Evolutionary conservation across 2,888 invertebrate genomes (phyloP).

Genomic region (Harpalus rufipes): DNA sequence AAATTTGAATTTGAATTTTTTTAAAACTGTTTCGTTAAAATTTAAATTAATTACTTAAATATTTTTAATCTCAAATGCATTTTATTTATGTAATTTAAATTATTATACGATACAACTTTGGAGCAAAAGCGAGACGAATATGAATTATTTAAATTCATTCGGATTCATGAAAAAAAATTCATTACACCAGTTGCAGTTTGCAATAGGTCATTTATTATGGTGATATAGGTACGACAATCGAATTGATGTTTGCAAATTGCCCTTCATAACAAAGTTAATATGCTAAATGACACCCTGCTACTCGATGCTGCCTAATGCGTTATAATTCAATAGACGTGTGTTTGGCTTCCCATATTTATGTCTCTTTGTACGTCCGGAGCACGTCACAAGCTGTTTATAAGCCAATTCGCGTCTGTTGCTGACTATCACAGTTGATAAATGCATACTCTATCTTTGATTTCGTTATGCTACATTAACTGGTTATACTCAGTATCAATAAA

Average conservation of each 20-base stretch:
- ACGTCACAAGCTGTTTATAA: background rate
- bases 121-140: too few relatives aligned
- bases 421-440: background rate
- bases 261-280: constrained; percentile 56
- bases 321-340: constrained; percentile 48
- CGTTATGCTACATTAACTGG: background rate
- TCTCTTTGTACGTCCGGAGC: constrained; percentile 33
- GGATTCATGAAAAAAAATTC: too few relatives aligned
- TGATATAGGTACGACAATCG: background rate
- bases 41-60: too few relatives aligned
- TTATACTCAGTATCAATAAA: background rate
- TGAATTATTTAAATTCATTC: too few relatives aligned
- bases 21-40: too few relatives aligned
- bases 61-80: too few relatives aligned
- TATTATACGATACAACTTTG: too few relatives aligned
- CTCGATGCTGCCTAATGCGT: constrained; percentile 43
- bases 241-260: constrained; percentile 48
- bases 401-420: background rate
- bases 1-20: too few relatives aligned
- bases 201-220: too few relatives aligned
- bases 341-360: constrained; percentile 46
- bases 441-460: constrained; percentile 21
- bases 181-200: too few relatives aligned
- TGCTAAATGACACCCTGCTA: constrained; percentile 36
- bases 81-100: too few relatives aligned